Evolutionary conservation across 2,113 vertebrate species (phyloP), one percentile per base, ranked within the genome.

Genomic region (Nibea coibor): DNA sequence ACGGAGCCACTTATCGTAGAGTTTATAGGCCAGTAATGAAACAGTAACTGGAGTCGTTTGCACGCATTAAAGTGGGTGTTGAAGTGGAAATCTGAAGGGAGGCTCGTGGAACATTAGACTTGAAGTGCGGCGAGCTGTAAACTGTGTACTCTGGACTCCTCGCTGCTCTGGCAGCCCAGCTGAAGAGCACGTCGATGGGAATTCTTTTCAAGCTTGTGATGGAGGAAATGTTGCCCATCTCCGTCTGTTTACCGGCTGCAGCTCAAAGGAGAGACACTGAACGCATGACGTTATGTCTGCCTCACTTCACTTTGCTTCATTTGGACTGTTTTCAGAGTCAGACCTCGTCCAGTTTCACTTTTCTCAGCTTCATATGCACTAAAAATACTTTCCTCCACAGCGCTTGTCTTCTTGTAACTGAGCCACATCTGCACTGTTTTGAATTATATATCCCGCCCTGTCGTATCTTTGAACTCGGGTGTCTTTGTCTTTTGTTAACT

Each of bases 31-130:
- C 74, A 28, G 74, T 72, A 66, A 63, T 82, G 75, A 87, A 84
- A 89, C 80, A 26, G 80, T 80, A 73, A 80, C 78, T 22, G 28
- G 70, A 86, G 72, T 85, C 57, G 82, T 90, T 88, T 82, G 78
- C 78, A 43, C 57, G 67, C 77, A 83, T 78, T 81, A 82, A 81
- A 88, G 78, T 80, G 67, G 57, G 83, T 74, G 82, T 83, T 80
- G 75, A 78, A 85, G 77, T 80, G 80, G 84, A 84, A 83, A 82
- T 87, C 48, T 68, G 48, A 72, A 59, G 56, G 47, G 62, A 63
- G 71, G 57, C 65, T 59, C 4, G 62, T 45, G 85, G 72, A 87
- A 76, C 74, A 67, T 74, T 78, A 65, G 70, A 82, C 77, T 14
- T 82, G 58, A 69, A 79, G 77, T 66, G 69, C 16, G 67, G 58